Conservation (phyloP, 2,888 invertebrate species). For the Dryadula phaetusa region DNA sequence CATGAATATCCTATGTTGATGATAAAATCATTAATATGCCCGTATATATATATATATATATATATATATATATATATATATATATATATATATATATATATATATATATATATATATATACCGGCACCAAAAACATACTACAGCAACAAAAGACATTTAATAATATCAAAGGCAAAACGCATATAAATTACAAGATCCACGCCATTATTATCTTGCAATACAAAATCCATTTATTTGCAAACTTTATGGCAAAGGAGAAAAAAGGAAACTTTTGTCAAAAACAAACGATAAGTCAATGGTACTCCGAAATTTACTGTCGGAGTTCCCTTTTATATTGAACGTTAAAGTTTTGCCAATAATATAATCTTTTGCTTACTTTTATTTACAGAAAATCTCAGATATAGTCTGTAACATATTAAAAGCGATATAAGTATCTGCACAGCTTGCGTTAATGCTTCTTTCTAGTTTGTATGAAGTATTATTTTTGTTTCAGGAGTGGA, state of each 20-base stretch:
- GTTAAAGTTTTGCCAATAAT: constrained; percentile 37
- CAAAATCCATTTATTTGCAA: constrained; percentile 32
- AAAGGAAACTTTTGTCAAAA: constrained; percentile 28
- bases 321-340: constrained; percentile 44
- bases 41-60: no score
- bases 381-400: constrained; percentile 28
- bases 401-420: constrained; percentile 15
- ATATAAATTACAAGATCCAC: no score
- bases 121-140: no score
- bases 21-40: no score
- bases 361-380: constrained; percentile 42
- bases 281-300: constrained; percentile 34
- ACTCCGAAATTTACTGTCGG: constrained; percentile 42
- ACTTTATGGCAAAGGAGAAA: constrained; percentile 25
- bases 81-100: no score
- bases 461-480: constrained; percentile 6
- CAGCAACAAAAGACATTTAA: no score
- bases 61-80: no score
- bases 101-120: no score
- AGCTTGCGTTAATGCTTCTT: constrained; percentile 31
- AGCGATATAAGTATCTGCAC: constrained; percentile 24
- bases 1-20: no score
- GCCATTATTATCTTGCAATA: constrained; percentile 21
- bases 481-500: not conserved
- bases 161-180: no score